A percentile compares a stretch with the other conserved stretches of the same genome.
These are phyloP conservation scores for Sinopyrophorus schimmeli DNA, from an alignment of 2,888 invertebrate genomes.

Conservation along the genomic window DNA sequence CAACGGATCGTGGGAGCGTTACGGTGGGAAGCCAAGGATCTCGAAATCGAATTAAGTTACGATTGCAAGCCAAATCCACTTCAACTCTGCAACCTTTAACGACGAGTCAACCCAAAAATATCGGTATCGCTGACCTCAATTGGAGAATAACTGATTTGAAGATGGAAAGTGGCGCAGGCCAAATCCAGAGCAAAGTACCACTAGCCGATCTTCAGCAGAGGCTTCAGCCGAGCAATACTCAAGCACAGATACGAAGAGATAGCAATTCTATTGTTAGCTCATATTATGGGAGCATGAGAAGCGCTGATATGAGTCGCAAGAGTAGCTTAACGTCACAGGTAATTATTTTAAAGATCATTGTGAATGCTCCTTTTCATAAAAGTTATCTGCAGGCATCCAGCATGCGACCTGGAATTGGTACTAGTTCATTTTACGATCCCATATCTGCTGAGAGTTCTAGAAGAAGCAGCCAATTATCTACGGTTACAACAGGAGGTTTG, in stretches of 20 bases:
- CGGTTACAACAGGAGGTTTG: conserved; percentile 64
- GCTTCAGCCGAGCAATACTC: conserved; percentile 52
- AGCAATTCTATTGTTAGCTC: conserved; percentile 93
- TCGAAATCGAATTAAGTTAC: conserved; percentile 63
- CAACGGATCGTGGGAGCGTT: conserved; percentile 43
- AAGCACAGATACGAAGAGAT: conserved; percentile 75
- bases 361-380: too few species aligned
- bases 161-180: conserved; percentile 61
- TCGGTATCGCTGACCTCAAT: conserved; percentile 68
- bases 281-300: conserved; percentile 87
- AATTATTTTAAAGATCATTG: too few species aligned
- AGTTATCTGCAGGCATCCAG: conserved; percentile 48
- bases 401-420: conserved; percentile 51
- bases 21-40: conserved; percentile 45
- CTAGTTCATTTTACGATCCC: conserved; percentile 81
- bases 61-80: conserved; percentile 61
- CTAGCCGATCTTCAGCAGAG: conserved; percentile 61
- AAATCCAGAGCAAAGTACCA: conserved; percentile 48
- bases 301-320: conserved; percentile 67
- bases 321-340: conserved; percentile 71
- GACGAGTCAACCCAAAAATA: conserved; percentile 53
- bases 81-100: conserved; percentile 44
- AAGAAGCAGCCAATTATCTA: conserved; percentile 87
- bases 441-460: conserved; percentile 89
- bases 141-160: conserved; percentile 72